These are phyloP conservation scores for Octomys mimax DNA, from an alignment of 2,797 vertebrate species.

Conservation along the genomic window DNA sequence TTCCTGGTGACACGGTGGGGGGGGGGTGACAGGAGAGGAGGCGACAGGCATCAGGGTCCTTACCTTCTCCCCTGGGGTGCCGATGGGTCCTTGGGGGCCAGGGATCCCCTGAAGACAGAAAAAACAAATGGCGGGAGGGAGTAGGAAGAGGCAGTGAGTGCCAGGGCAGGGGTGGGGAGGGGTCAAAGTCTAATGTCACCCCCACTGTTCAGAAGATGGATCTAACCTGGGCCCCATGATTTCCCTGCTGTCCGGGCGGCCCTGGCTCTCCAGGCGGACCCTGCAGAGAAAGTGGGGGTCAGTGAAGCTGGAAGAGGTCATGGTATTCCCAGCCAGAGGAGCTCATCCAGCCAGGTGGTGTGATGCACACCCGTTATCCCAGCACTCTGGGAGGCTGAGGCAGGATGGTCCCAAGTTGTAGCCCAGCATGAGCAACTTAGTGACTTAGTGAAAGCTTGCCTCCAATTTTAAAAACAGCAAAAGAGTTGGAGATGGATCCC, in stretches of 20 bases:
- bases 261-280: slow-evolving; percentile 94
- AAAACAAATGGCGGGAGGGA: slow-evolving; percentile 40
- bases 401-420: not conserved
- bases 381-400: not conserved
- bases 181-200: not conserved
- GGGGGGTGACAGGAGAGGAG: not conserved
- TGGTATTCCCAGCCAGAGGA: not conserved
- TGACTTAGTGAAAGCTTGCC: not conserved
- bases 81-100: slow-evolving; percentile 95
- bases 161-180: too few species aligned
- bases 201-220: not conserved
- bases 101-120: slow-evolving; percentile 91
- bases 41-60: slow-evolving; percentile 25
- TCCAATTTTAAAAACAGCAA: not conserved
- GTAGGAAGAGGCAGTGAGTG: not conserved
- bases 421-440: not conserved
- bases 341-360: not conserved
- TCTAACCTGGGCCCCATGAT: slow-evolving; percentile 93
- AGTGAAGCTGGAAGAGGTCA: not conserved
- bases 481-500: not conserved
- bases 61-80: slow-evolving; percentile 96
- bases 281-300: slow-evolving; percentile 83
- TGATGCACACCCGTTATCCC: not conserved
- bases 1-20: not conserved
- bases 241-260: slow-evolving; percentile 95